Base-by-base conservation (phyloP, 2,888 invertebrate genomes). In the Rutpela maculata region DNA sequence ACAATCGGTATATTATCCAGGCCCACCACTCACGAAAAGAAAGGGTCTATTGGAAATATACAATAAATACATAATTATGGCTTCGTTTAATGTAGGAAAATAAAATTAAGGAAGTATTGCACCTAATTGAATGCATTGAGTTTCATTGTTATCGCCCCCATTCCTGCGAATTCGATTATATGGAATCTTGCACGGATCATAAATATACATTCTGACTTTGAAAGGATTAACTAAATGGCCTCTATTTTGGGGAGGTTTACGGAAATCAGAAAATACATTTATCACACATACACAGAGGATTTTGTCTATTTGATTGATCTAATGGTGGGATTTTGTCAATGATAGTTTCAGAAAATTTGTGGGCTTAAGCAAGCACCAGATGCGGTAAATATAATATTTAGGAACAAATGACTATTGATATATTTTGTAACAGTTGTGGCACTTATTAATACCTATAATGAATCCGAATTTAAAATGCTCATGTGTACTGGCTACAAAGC, bases 171-270 rank as follows among this genome's bases (percentile, higher is more conserved):
- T 75, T 78, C 71, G 77, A 81, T 81, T 79, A 79, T 78, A 55
- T 56, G 75, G 79, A 81, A 81, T 82, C 79, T 77, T 80, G 69
- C 78, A 79, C 74, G 79, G 75, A 74, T 79, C 81, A 84, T 83
- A 84, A 84, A 85, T 84, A 83, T 70, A 79, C 75, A 77, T 76
- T 72, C 80, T 72, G 82, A 80, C 82, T 81, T 83, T 79, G 82
- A 84, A 86, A 86, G 85, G 86, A 86, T 86, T 86, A 85, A 83
- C 83, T 83, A 81, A 85, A 85, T 83, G 82, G 83, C 82, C 79
- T 77, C 80, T 82, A 84, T 85, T 85, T 84, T 85, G 84, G 84
- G 85, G 85, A 80, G 81, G 83, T 86, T 83, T 79, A 81, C 72
- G 85, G 81, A 85, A 83, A 84, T 82, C 82, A 82, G 81, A 77